Base-by-base conservation (phyloP, 2,113 vertebrate genomes). In the Nesogale talazaci region DNA sequence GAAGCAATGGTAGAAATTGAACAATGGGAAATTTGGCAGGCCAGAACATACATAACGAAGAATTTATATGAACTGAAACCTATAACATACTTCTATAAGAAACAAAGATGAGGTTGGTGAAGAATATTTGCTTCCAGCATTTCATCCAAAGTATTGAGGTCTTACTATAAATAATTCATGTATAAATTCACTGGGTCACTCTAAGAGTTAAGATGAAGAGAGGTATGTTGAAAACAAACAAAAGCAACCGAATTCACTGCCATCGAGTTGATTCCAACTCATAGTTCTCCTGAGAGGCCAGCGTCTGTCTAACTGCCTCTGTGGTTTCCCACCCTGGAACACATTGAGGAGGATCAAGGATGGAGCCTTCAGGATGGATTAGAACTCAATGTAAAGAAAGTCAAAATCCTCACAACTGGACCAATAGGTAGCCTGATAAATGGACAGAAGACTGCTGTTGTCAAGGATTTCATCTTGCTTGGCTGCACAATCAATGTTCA, bases 101-200 rank as follows among this genome's bases (percentile, higher is more conserved):
- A 89, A 34, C 17, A 23, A 78, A 79, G 22, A 80, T 10, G 75
- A 81, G 22, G 77, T 9, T 36, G 2, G 84, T 91, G 59, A 81
- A 80, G 83, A 93, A 34, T 22, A 63, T 69, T 63, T 83, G 12
- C 15, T 76, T 88, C 40, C 59, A 67, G 75, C 7, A 46, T 88
- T 92, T 90, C 76, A 69, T 34, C 9, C 19, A 57, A 70, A 85
- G 16, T 31, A 20, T 92, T 92, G 85, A 63, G 88, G 22, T 92
- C 93, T 86, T 46, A 56, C 76, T 72, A 57, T 83, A 88, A 94
- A 77, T 89, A 94, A 95, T 38, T 76, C 57, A 56, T 70, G 65
- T 9, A 23, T 29, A 87, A 92, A 85, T 69, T 40, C 75, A 84
- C 52, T 61, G 23, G 57, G 67, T 63, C 16, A 10, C 56, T 79